Conservation (phyloP, 2,113 vertebrate genomes). For the Mandrillus leucophaeus region DNA sequence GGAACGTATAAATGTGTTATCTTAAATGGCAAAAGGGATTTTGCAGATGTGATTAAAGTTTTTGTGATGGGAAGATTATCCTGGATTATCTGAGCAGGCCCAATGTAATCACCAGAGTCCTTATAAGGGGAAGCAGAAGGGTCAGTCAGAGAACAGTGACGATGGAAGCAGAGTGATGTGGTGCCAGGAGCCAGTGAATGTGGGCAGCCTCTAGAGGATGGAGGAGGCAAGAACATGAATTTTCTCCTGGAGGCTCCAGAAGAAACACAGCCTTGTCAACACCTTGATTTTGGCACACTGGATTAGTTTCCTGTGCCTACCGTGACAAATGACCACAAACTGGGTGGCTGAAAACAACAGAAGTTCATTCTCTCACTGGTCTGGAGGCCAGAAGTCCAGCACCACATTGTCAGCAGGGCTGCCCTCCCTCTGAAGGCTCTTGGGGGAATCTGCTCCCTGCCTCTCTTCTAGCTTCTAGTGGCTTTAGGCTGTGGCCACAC, state of each 20-base stretch:
- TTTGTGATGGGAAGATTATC: background rate
- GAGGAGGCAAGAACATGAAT: background rate
- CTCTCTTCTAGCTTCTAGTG: background rate
- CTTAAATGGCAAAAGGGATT: background rate
- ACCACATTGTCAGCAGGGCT: background rate
- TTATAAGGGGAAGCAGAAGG: background rate
- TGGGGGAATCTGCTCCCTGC: background rate
- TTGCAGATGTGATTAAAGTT: background rate
- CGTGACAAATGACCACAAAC: background rate
- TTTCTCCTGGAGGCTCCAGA: background rate
- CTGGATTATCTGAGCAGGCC: background rate
- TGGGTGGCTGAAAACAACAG: background rate
- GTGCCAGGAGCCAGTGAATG: background rate
- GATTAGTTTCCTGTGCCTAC: background rate
- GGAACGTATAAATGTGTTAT: background rate
- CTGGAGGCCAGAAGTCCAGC: background rate
- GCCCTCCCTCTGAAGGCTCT: background rate
- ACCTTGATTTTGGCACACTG: background rate
- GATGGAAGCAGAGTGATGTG: background rate
- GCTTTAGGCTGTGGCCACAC: background rate
- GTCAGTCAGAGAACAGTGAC: background rate
- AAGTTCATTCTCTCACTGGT: background rate
- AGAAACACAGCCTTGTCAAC: background rate
- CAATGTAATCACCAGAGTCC: background rate
- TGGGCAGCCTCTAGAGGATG: background rate